Percentiles rank a stretch among this genome's conserved stretches.
These are phyloP conservation scores for Scopus umbretta DNA, from an alignment of 2,113 vertebrate genomes.

Conservation along the genomic window DNA sequence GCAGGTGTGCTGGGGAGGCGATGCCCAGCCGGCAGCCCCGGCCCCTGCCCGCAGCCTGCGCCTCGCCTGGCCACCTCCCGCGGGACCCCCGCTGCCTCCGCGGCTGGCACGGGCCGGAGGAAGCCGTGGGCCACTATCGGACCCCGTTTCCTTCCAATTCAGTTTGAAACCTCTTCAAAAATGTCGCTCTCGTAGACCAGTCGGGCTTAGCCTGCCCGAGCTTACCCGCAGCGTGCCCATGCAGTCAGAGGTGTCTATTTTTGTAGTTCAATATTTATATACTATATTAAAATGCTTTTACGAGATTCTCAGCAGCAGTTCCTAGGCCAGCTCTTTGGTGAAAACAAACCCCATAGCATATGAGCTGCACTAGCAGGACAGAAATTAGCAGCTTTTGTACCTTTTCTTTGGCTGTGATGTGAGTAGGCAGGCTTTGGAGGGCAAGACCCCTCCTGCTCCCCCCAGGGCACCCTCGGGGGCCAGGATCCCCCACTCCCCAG, in stretches of 20 bases:
- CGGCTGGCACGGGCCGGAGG: fast-evolving
- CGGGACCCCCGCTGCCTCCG: fast-evolving
- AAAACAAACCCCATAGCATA: neutral
- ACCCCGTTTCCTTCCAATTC: neutral
- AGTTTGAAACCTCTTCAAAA: neutral
- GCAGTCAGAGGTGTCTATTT: constrained; percentile 55
- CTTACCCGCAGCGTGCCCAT: neutral
- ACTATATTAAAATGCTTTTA: constrained; percentile 39
- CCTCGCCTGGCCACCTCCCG: neutral
- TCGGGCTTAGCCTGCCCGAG: neutral
- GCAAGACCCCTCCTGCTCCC: neutral
- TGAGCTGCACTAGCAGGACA: neutral
- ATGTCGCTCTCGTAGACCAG: neutral
- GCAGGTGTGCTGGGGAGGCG: neutral
- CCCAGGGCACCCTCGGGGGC: neutral
- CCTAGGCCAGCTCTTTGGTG: neutral
- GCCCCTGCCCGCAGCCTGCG: neutral
- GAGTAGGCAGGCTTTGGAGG: neutral
- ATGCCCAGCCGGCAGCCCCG: neutral
- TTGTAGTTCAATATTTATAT: constrained; percentile 56
- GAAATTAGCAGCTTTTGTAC: neutral
- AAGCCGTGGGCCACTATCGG: fast-evolving
- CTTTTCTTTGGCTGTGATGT: neutral
- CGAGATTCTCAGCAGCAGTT: neutral
- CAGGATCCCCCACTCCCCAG: neutral